These are phyloP conservation scores for Brachionus angularis DNA, from an alignment of 1,140 invertebrate species.

Conservation along the genomic window DNA sequence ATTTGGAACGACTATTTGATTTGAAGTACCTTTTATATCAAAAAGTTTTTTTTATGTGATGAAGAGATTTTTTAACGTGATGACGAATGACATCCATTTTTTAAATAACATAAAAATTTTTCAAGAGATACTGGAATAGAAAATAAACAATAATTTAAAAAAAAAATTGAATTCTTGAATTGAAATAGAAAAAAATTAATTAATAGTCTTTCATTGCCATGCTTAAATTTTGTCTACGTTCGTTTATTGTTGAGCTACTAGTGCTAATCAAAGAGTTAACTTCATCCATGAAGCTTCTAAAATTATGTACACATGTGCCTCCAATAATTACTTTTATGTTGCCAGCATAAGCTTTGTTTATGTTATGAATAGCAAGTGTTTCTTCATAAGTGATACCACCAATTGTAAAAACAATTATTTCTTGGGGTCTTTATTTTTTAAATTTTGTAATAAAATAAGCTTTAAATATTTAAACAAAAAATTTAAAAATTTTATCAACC, in stretches of 20 bases:
- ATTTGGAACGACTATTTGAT: no score
- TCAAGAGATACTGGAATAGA: no score
- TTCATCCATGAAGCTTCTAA: constrained; percentile 31
- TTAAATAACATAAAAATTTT: no score
- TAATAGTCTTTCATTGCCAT: not conserved
- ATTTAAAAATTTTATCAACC: constrained; percentile 48
- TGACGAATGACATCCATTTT: no score
- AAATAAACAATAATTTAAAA: no score
- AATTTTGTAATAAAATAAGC: not conserved
- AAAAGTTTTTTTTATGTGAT: no score
- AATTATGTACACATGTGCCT: constrained; percentile 38
- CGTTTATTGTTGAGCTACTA: not conserved
- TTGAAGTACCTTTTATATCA: no score
- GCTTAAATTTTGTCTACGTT: not conserved
- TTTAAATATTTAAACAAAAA: constrained; percentile 2
- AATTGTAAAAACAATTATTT: constrained; percentile 88
- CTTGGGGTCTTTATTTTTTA: constrained; percentile 78
- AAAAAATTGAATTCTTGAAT: no score
- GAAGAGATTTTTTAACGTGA: no score
- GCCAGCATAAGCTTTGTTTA: constrained; percentile 30
- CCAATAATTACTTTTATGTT: constrained; percentile 34
- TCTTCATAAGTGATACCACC: constrained; percentile 97
- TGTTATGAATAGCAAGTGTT: constrained; percentile 74
- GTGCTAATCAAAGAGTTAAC: not conserved
- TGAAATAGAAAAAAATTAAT: not conserved